Evolutionary conservation across 2,113 vertebrate species (phyloP).

Genomic region (Melanostigma gelatinosum): DNA sequence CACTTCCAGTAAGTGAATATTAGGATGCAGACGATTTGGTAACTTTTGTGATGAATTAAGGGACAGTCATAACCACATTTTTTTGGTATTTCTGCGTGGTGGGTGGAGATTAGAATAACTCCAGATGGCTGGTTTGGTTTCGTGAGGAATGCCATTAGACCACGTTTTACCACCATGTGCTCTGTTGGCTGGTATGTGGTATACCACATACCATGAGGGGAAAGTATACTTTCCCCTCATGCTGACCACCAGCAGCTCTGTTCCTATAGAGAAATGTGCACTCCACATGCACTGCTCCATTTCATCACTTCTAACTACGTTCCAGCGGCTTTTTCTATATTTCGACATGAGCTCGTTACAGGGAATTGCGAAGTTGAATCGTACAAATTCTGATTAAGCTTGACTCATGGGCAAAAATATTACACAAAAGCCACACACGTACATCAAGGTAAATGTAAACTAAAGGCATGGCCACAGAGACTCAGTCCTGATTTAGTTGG

Average conservation of each 20-base stretch:
- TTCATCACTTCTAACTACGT: background rate
- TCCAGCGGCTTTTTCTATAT: conserved; percentile 13
- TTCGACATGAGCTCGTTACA: background rate
- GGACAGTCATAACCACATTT: conserved; percentile 32
- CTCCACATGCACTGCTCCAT: background rate
- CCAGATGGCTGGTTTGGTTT: conserved; percentile 55
- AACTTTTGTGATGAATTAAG: conserved; percentile 14
- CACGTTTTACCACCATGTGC: conserved; percentile 40
- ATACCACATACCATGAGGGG: too few species aligned
- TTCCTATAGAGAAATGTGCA: conserved; percentile 33
- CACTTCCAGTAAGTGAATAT: conserved; percentile 28
- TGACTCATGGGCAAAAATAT: conserved; percentile 28
- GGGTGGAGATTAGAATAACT: conserved; percentile 49
- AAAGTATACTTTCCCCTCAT: conserved; percentile 33
- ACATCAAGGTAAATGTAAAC: background rate
- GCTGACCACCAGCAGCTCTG: conserved; percentile 37
- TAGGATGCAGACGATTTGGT: conserved; percentile 5
- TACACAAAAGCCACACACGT: background rate
- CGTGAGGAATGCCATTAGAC: conserved; percentile 20
- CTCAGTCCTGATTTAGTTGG: conserved; percentile 1
- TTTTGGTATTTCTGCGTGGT: conserved; percentile 31
- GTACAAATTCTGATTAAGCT: conserved; percentile 6
- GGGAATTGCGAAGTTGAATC: background rate
- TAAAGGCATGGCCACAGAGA: background rate
- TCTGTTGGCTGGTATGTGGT: conserved; percentile 48